A percentile compares a stretch with the other conserved stretches of the same genome.
Conservation (phyloP, 2,797 vertebrate species). For the Labroides dimidiatus region DNA sequence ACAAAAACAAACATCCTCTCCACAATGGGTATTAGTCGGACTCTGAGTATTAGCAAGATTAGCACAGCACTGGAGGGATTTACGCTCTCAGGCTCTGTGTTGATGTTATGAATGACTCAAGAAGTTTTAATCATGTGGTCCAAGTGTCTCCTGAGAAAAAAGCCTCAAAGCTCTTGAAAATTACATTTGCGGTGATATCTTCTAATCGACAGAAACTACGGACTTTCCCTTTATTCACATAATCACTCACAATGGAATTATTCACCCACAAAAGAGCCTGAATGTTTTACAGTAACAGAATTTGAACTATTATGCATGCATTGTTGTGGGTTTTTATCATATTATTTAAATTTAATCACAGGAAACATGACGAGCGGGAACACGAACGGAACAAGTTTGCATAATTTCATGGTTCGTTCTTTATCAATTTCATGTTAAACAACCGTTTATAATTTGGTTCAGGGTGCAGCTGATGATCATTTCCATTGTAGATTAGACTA, state of each 20-base stretch:
- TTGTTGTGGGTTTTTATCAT: not conserved
- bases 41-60: slow-evolving; percentile 42
- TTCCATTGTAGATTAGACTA: not conserved
- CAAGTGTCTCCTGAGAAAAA: not conserved
- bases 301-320: not conserved
- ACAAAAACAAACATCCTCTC: slow-evolving; percentile 6
- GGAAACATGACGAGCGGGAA: not conserved
- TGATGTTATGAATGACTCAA: slow-evolving; percentile 18
- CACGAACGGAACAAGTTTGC: slow-evolving; percentile 2
- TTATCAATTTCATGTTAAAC: not conserved
- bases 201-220: slow-evolving; percentile 9
- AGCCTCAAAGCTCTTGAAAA: not conserved
- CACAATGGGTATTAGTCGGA: slow-evolving; percentile 39
- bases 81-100: slow-evolving; percentile 5
- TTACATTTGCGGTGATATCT: not conserved
- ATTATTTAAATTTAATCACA: slow-evolving; percentile 13
- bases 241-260: slow-evolving; percentile 3
- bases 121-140: slow-evolving; percentile 18
- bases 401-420: slow-evolving; percentile 3
- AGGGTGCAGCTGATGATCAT: not conserved
- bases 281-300: not conserved
- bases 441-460: not conserved
- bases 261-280: not conserved
- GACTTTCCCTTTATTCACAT: not conserved
- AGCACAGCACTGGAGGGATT: slow-evolving; percentile 14